Conservation (phyloP, 2,888 invertebrate species). For the Antitype chi region DNA sequence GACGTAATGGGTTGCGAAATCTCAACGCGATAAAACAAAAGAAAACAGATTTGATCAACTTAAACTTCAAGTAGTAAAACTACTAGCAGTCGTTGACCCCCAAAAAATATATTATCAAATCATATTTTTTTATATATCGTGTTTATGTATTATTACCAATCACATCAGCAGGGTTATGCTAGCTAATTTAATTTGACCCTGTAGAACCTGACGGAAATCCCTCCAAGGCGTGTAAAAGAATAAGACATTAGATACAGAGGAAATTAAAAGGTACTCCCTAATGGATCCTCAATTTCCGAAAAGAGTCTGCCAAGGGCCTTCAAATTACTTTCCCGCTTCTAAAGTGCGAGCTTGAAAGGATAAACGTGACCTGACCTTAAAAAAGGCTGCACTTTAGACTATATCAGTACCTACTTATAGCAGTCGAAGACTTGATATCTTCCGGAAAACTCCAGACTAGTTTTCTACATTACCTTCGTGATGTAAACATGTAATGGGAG, state of each 20-base stretch:
- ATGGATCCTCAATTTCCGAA: conserved; percentile 37
- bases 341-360: conserved; percentile 36
- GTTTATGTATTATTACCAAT: too few relatives aligned
- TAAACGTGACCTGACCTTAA: conserved; percentile 52
- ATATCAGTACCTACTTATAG: conserved; percentile 7
- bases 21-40: too few relatives aligned
- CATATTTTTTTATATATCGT: too few relatives aligned
- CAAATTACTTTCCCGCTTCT: conserved; percentile 30
- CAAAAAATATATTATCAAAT: too few relatives aligned
- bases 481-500: conserved; percentile 8
- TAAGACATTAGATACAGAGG: conserved; percentile 10
- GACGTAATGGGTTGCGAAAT: too few relatives aligned
- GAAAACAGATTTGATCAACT: too few relatives aligned
- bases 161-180: too few relatives aligned
- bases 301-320: conserved; percentile 34
- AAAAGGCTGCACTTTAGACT: conserved; percentile 22
- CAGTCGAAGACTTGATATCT: background rate
- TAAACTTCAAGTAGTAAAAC: too few relatives aligned
- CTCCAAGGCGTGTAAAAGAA: conserved; percentile 24
- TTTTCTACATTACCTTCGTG: conserved; percentile 5
- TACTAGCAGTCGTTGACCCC: too few relatives aligned
- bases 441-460: conserved; percentile 2
- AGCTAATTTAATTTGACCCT: background rate
- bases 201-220: conserved; percentile 18
- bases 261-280: conserved; percentile 38